These are phyloP conservation scores for Cheilosia vernalis DNA, from an alignment of 2,888 invertebrate species.

Conservation along the genomic window DNA sequence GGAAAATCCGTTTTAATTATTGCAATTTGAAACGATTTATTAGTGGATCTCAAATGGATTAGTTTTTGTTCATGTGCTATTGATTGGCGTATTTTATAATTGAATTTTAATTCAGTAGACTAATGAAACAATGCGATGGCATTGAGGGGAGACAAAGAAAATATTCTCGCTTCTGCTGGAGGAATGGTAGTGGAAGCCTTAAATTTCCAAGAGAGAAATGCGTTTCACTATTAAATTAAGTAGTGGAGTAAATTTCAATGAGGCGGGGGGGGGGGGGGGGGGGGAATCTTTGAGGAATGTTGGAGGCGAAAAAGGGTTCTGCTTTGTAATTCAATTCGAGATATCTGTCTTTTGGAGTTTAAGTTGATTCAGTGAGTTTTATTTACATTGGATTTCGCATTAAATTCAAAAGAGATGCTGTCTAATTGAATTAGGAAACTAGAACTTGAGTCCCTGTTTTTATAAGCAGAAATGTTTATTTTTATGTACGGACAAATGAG, in stretches of 20 bases:
- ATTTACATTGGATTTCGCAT: background rate
- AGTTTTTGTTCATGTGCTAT: conserved; percentile 8
- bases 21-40: conserved; percentile 33
- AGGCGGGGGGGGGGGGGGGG: background rate
- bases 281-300: background rate
- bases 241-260: background rate
- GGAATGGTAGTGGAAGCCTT: background rate
- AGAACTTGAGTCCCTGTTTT: no score
- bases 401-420: background rate
- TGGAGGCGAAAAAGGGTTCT: background rate
- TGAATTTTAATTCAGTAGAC: conserved; percentile 15
- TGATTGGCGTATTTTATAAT: conserved; percentile 23
- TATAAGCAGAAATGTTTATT: no score
- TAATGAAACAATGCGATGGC: background rate
- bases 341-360: background rate
- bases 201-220: background rate
- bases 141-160: background rate
- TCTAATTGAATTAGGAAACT: background rate
- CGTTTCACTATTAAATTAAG: background rate
- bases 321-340: background rate
- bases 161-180: background rate
- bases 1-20: conserved; percentile 36
- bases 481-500: no score
- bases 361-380: background rate
- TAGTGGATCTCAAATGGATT: conserved; percentile 24